Conservation (phyloP, 2,888 invertebrate species). For the Mythimna lalbum region DNA sequence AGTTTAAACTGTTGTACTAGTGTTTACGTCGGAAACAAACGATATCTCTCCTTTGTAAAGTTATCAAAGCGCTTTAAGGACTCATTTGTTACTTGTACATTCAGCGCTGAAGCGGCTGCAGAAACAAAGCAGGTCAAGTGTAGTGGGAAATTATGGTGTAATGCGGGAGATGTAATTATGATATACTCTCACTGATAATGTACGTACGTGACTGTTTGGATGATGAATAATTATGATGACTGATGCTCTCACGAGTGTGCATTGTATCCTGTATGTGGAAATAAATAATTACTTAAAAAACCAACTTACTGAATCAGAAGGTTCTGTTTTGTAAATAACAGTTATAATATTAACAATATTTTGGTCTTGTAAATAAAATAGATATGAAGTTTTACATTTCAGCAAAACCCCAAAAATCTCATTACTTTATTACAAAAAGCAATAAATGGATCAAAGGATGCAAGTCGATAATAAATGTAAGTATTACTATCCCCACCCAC, state of each 20-base stretch:
- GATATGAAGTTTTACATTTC: no score
- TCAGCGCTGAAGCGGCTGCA: constrained; percentile 46
- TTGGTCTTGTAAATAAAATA: no score
- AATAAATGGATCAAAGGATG: no score
- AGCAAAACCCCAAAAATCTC: no score
- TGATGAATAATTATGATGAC: constrained; percentile 6
- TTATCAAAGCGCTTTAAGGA: constrained; percentile 48
- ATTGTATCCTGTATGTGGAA: background rate
- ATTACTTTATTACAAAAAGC: no score
- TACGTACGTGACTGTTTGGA: constrained; percentile 7
- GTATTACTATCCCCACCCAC: no score
- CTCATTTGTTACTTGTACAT: constrained; percentile 44
- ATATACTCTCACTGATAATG: constrained; percentile 19
- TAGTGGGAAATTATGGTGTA: constrained; percentile 29
- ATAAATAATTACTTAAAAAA: no score
- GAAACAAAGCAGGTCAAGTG: constrained; percentile 55
- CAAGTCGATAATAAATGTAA: no score
- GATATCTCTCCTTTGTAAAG: constrained; percentile 54
- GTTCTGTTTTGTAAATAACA: no score
- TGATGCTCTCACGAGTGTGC: background rate
- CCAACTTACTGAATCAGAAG: no score
- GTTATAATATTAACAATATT: no score
- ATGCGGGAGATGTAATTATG: constrained; percentile 34
- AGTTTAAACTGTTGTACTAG: constrained; percentile 47
- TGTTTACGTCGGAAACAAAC: constrained; percentile 54